phyloP scores from a whole-genome alignment of 2,797 vertebrate genomes.

The Tapirus indicus region DNA sequence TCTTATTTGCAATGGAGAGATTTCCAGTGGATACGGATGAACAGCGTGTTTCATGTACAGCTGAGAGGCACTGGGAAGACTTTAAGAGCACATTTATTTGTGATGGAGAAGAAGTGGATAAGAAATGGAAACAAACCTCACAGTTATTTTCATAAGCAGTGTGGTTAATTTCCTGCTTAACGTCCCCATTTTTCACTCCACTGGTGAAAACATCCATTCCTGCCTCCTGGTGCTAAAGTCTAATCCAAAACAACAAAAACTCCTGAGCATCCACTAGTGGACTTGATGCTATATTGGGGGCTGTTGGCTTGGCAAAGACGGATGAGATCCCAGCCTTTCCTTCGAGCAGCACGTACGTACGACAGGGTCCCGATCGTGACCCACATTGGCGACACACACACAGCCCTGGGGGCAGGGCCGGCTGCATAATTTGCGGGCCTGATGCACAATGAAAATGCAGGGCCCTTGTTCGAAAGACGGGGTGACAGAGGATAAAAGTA shows the following conservation, averaged over 20 bases:
- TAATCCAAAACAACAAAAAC: not conserved
- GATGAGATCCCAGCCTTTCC: rapidly evolving
- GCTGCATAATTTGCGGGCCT: too few relatives aligned
- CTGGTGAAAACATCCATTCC: not conserved
- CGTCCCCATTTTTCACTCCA: not conserved
- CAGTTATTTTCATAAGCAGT: not conserved
- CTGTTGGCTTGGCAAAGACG: not conserved
- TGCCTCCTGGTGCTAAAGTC: not conserved
- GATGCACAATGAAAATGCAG: too few relatives aligned
- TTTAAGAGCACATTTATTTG: not conserved
- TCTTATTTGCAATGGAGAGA: not conserved
- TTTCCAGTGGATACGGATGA: not conserved
- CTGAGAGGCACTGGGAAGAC: not conserved
- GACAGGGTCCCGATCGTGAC: rapidly evolving
- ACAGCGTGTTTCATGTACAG: not conserved
- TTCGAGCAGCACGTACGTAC: rapidly evolving
- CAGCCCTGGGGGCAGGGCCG: not conserved
- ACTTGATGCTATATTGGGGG: not conserved
- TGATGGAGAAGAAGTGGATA: not conserved
- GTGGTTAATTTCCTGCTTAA: not conserved
- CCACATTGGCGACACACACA: too few relatives aligned
- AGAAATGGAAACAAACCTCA: too few relatives aligned
- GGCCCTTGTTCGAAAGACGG: not conserved
- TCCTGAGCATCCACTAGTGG: rapidly evolving
- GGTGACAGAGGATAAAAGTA: not conserved